phyloP scores from a whole-genome alignment of 2,113 vertebrate genomes.

The Halichoeres trimaculatus region DNA sequence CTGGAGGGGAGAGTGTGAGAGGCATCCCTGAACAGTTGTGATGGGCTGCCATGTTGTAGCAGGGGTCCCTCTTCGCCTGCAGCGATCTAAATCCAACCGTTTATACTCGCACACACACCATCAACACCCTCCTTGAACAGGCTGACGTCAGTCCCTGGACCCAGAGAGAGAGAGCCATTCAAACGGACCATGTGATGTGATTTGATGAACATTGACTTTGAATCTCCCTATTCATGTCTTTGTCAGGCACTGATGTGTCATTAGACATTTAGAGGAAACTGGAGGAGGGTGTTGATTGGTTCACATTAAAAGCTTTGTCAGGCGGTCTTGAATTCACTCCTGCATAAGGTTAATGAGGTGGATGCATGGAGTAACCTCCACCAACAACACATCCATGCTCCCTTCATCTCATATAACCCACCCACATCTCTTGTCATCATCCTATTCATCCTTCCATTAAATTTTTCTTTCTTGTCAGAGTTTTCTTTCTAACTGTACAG shows the following conservation, averaged over 20 bases:
- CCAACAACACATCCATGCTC: not conserved
- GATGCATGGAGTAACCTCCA: constrained; percentile 2
- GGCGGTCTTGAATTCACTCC: constrained; percentile 12
- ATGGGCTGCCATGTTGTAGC: constrained; percentile 47
- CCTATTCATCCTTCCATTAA: constrained; percentile 14
- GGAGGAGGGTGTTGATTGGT: not conserved
- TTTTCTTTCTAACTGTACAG: not conserved
- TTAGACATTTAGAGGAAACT: constrained; percentile 22
- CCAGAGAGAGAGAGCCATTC: constrained; percentile 9
- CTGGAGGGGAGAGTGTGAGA: constrained; percentile 63
- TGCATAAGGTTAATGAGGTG: constrained; percentile 34
- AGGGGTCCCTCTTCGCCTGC: constrained; percentile 55
- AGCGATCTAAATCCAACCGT: constrained; percentile 56
- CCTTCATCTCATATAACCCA: not conserved
- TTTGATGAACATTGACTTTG: constrained; percentile 12
- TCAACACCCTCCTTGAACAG: constrained; percentile 26
- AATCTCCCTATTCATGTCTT: constrained; percentile 25
- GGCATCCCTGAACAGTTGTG: constrained; percentile 61
- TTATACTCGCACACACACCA: constrained; percentile 19
- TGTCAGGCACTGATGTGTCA: constrained; percentile 30
- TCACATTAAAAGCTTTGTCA: constrained; percentile 29
- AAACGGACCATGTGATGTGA: constrained; percentile 31
- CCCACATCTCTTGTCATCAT: constrained; percentile 18
- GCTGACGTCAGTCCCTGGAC: constrained; percentile 9
- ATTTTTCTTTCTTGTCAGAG: not conserved